phyloP scores from a whole-genome alignment of 2,113 vertebrate species.

The Muscicapa adusta region DNA sequence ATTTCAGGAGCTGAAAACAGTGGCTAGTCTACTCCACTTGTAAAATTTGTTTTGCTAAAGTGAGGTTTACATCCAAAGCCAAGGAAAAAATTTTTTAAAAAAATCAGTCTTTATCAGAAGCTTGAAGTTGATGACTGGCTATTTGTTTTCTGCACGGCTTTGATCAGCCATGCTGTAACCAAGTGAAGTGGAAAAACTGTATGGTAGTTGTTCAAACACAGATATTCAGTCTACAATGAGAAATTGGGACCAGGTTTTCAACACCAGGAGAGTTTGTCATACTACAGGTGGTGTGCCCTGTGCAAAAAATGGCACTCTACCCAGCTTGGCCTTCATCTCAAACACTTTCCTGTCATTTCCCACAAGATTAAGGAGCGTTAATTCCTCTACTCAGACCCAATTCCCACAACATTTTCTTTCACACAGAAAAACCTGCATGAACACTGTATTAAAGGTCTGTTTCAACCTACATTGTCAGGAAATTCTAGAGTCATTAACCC shows the following conservation, averaged over 20 bases:
- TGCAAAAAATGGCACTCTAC: background rate
- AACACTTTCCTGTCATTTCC: background rate
- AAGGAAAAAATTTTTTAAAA: background rate
- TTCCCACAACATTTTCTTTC: background rate
- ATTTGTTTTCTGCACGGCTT: background rate
- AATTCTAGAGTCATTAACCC: background rate
- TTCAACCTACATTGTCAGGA: background rate
- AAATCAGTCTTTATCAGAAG: background rate
- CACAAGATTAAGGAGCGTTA: background rate
- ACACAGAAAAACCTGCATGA: conserved; percentile 3
- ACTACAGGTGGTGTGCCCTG: background rate
- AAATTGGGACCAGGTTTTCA: background rate
- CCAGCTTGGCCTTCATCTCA: background rate
- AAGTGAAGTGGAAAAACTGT: background rate
- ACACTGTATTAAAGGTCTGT: background rate
- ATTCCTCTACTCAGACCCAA: background rate
- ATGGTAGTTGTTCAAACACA: background rate
- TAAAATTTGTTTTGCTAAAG: conserved; percentile 46
- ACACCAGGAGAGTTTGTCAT: background rate
- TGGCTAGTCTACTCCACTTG: conserved; percentile 18
- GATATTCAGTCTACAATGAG: background rate
- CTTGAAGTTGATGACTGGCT: background rate
- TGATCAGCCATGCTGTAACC: background rate
- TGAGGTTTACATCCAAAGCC: background rate
- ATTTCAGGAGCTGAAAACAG: conserved; percentile 46